Percentiles rank a stretch among this genome's conserved stretches.
Conservation (phyloP, 2,888 invertebrate species). For the Graphium colonna region DNA sequence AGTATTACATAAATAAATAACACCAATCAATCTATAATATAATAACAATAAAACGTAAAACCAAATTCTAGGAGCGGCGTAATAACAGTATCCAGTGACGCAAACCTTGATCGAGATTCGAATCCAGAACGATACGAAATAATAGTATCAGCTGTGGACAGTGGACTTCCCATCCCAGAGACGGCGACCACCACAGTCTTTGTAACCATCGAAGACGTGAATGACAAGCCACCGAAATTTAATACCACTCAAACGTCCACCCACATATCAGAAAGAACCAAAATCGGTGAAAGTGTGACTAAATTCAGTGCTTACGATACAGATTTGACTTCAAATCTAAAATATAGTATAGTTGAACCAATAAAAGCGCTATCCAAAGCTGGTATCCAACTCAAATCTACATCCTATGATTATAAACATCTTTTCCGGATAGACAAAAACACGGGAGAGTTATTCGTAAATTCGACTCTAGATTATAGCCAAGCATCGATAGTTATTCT, state of each 20-base stretch:
- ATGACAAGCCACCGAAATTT: constrained; percentile 91
- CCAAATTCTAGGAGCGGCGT: constrained; percentile 80
- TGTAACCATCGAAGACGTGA: constrained; percentile 86
- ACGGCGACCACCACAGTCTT: constrained; percentile 88
- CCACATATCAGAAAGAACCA: constrained; percentile 85
- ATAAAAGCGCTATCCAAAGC: constrained; percentile 87
- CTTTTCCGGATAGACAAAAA: constrained; percentile 85
- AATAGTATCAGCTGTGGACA: constrained; percentile 87
- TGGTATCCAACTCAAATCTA: constrained; percentile 83
- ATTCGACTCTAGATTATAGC: constrained; percentile 85
- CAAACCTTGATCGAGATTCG: constrained; percentile 84
- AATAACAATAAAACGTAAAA: no score
- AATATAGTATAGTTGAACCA: constrained; percentile 84
- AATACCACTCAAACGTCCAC: constrained; percentile 82
- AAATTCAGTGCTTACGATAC: constrained; percentile 85
- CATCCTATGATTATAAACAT: constrained; percentile 82
- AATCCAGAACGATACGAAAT: constrained; percentile 85
- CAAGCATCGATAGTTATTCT: constrained; percentile 87
- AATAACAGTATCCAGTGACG: constrained; percentile 86
- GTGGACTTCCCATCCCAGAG: constrained; percentile 86
- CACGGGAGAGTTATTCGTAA: constrained; percentile 84
- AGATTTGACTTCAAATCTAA: constrained; percentile 83
- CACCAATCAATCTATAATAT: no score
- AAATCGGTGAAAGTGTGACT: constrained; percentile 81
- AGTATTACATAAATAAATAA: no score